Evolutionary conservation across 2,113 vertebrate species (phyloP), one percentile per base, ranked within the genome.

Genomic region (Pogona vitticeps): DNA sequence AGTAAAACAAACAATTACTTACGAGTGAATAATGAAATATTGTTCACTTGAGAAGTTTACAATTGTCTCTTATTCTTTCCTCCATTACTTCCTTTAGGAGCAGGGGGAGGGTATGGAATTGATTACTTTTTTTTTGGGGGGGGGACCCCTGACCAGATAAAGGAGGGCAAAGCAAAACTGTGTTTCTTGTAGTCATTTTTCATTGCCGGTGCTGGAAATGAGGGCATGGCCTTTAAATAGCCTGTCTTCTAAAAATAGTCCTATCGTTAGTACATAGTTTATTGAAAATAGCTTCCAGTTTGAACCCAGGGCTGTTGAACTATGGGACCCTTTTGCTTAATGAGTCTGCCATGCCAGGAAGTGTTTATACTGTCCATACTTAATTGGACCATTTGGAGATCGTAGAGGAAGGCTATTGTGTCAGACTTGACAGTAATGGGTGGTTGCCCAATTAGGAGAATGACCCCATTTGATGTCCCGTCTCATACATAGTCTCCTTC

Each of bases 301-400:
- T 96, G 93, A 96, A 95, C 91, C 85, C 87, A 89, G 85, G 94
- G 84, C 52, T 91, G 42, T 90, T 93, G 85, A 87, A 89, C 93
- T 88, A 87, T 90, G 94, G 85, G 91, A 94, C 88, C 91, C 92
- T 70, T 90, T 93, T 93, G 88, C 73, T 93, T 95, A 97, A 96
- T 95, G 91, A 96, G 86, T 85, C 77, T 42, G 0, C 88, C 92
- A 90, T 90, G 89, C 23, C 81, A 93, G 85, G 89, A 95, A 92
- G 67, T 94, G 87, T 95, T 95, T 95, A 92, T 92, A 89, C 91
- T 96, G 95, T 95, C 89, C 90, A 65, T 85, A 79, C 84, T 96
- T 95, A 96, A 95, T 90, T 95, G 93, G 87, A 59, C 80, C 76
- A 88, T 86, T 91, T 1, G 46, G 52, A 72, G 86, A 86, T 89